These are phyloP conservation scores for Trypoxylus dichotomus DNA, from an alignment of 1,140 invertebrate genomes.

Conservation along the genomic window DNA sequence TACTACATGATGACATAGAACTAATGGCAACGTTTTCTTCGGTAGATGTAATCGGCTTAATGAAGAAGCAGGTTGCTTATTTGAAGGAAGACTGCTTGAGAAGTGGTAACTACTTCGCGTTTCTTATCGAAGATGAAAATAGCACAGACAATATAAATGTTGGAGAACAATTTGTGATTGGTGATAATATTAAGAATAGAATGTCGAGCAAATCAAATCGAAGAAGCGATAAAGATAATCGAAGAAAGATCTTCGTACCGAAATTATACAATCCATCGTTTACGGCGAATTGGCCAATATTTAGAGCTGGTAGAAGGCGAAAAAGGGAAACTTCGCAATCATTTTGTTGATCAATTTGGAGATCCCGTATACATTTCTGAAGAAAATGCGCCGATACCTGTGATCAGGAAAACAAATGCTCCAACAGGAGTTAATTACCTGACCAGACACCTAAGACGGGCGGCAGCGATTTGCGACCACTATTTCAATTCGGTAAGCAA, in stretches of 20 bases:
- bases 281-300: not conserved
- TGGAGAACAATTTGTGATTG: too few species aligned
- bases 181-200: not conserved
- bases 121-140: not conserved
- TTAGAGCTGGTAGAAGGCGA: not conserved
- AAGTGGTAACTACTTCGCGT: not conserved
- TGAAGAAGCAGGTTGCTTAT: not conserved
- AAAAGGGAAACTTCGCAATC: not conserved
- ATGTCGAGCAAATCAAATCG: not conserved
- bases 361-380: not conserved
- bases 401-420: not conserved
- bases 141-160: not conserved
- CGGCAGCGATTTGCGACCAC: not conserved
- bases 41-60: not conserved
- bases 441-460: not conserved
- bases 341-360: not conserved
- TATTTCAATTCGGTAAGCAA: not conserved
- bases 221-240: not conserved
- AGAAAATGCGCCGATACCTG: not conserved
- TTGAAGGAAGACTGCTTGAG: not conserved
- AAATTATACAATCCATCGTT: not conserved
- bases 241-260: not conserved
- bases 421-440: not conserved
- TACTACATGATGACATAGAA: too few species aligned
- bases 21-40: not conserved